Base-by-base conservation (phyloP, 2,888 invertebrate species). In the Pharmacophagus antenor region DNA sequence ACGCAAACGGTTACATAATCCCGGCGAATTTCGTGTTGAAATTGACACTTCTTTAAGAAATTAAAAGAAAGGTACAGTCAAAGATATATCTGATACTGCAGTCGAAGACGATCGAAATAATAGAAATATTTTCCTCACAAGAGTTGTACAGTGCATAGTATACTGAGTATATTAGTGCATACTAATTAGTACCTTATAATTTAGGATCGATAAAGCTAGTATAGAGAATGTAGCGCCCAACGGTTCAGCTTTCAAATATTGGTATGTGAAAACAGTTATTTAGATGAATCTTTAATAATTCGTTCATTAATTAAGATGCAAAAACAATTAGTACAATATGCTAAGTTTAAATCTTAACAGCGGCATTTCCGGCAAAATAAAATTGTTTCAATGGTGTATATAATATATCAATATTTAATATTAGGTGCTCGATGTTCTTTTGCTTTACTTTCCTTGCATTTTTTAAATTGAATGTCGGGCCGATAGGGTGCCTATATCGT, bases 201-300 rank as follows among this genome's bases (percentile, higher is more conserved):
- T 80, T 80, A 84, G 80, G 74, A 70, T 79, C 70, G 83, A 79
- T 76, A 83, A 82, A 80, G 79, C 76, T 86, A 87, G 84, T 64
- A 76, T 85, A 87, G 82, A 73, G 74, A 77, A 68, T 65, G 77
- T 88, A 86, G 85, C 73, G 74, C 71, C 71, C 77, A 80, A 78
- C 83, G 76, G 88, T 88, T 84, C 89, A 90, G 89, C 89, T 90
- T 90, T 90, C 89, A 74, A 90, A 90, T 90, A 90, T 90, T 89
- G 89, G 89, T 81, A 73, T 69, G 65, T 64, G 62, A 81, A 76
- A 72, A 77, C 63, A 70, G 67, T 69, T 72, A 67, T 68, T 73
- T 84, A 84, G 77, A 75, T 73, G 75, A 79, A 80, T 81, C 77
- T 85, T 80, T 83, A 85, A n/a, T 79, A 81, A 83, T 82, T 81